These are phyloP conservation scores for Eledona agricola DNA, from an alignment of 2,888 invertebrate species.

Conservation along the genomic window DNA sequence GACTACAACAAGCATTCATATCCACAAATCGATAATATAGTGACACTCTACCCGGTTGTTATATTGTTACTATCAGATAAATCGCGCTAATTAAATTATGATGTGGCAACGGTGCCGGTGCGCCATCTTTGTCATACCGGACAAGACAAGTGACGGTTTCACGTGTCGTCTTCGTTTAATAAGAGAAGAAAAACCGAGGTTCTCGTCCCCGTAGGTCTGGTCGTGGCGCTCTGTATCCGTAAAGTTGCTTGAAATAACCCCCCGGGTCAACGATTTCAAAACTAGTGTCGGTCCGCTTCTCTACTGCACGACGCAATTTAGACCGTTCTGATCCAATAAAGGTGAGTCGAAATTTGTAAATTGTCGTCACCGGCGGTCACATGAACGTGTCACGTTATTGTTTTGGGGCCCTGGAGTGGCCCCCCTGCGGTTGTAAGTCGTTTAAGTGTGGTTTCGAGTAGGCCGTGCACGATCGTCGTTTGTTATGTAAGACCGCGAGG, in stretches of 20 bases:
- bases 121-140: too few relatives aligned
- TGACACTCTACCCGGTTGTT: too few relatives aligned
- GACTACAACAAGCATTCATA: too few relatives aligned
- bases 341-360: slow-evolving; percentile 12
- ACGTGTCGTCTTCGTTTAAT: slow-evolving; percentile 6
- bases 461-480: slow-evolving; percentile 12
- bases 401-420: not conserved
- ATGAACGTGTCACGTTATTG: slow-evolving; percentile 13
- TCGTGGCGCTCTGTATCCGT: slow-evolving; percentile 16
- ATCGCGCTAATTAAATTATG: too few relatives aligned
- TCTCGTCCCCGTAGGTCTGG: slow-evolving; percentile 13
- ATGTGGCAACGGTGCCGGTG: too few relatives aligned
- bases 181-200: slow-evolving; percentile 9
- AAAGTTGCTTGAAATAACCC: slow-evolving; percentile 25
- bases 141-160: not conserved
- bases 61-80: too few relatives aligned
- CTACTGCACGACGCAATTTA: slow-evolving; percentile 11
- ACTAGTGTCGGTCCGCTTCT: slow-evolving; percentile 10
- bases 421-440: not conserved
- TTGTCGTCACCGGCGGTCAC: slow-evolving; percentile 4
- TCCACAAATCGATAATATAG: too few relatives aligned
- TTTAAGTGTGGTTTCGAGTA: too few relatives aligned
- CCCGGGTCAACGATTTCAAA: slow-evolving; percentile 14
- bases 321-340: slow-evolving; percentile 3
- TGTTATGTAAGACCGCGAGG: slow-evolving; percentile 26